Evolutionary conservation across 2,888 invertebrate species (phyloP).

Genomic region (Tetrapedia diversipes): DNA sequence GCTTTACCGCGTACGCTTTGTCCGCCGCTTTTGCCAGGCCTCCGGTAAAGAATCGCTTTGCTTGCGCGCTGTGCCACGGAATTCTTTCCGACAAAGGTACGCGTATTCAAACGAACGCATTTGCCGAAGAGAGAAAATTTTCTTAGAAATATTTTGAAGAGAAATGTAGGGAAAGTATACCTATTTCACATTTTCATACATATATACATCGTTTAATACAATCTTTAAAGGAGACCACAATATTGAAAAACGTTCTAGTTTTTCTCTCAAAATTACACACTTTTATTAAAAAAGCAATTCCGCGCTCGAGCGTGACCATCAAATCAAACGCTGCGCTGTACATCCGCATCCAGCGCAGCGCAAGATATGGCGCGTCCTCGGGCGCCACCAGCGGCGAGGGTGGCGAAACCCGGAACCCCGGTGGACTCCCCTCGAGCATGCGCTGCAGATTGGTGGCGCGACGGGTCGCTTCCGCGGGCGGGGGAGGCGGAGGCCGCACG

Average conservation of each 20-base stretch:
- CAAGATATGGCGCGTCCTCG: slow-evolving; percentile 65
- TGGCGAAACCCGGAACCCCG: slow-evolving; percentile 63
- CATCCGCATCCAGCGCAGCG: neutral
- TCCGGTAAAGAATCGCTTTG: neutral
- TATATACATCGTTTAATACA: too few species aligned
- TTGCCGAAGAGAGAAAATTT: neutral
- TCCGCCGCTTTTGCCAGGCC: slow-evolving; percentile 22
- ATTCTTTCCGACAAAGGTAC: neutral
- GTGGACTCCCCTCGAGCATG: slow-evolving; percentile 57
- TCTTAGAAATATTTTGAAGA: neutral
- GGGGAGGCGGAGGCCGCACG: slow-evolving; percentile 25
- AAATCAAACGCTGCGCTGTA: neutral
- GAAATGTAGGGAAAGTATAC: too few species aligned
- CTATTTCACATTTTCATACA: too few species aligned
- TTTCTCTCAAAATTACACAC: too few species aligned
- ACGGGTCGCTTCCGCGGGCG: slow-evolving; percentile 38
- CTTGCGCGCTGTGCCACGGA: neutral
- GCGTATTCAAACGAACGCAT: neutral
- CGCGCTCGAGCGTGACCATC: neutral
- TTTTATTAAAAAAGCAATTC: too few species aligned
- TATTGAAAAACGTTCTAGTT: too few species aligned
- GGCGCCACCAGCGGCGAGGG: slow-evolving; percentile 74
- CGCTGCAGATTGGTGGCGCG: slow-evolving; percentile 57
- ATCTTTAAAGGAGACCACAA: too few species aligned
- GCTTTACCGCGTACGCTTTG: slow-evolving; percentile 41